Evolutionary conservation across 2,797 vertebrate genomes (phyloP).

Genomic region (Toxotes lorentzi): DNA sequence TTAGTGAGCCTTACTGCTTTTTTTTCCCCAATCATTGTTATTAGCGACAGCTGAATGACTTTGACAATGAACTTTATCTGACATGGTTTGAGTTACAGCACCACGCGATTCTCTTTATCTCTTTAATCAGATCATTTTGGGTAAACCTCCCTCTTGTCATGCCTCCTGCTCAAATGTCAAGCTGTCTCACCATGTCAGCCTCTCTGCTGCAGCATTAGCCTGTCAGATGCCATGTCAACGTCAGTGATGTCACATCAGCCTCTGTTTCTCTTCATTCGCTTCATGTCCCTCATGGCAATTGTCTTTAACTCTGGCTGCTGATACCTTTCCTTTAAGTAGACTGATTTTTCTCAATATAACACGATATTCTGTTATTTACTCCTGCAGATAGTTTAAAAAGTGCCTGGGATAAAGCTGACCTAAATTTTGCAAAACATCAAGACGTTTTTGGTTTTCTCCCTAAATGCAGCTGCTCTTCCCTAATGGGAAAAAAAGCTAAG

Average conservation of each 20-base stretch:
- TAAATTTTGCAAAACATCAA: constrained; percentile 42
- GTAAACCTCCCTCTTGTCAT: constrained; percentile 38
- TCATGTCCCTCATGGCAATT: constrained; percentile 34
- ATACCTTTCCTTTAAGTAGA: constrained; percentile 8
- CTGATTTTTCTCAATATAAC: constrained; percentile 13
- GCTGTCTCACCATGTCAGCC: constrained; percentile 46
- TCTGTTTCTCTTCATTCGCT: constrained; percentile 19
- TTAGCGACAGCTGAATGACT: constrained; percentile 23
- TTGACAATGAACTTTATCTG: constrained; percentile 30
- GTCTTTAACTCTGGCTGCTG: constrained; percentile 27
- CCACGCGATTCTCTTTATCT: constrained; percentile 3
- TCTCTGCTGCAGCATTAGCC: constrained; percentile 19
- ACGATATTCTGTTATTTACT: constrained; percentile 22
- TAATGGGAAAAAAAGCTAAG: constrained; percentile 29
- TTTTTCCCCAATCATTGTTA: not conserved
- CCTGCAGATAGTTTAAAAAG: constrained; percentile 3
- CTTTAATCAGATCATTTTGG: constrained; percentile 39
- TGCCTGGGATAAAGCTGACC: not conserved
- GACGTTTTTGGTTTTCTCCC: constrained; percentile 4
- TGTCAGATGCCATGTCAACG: constrained; percentile 51
- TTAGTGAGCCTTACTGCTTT: not conserved
- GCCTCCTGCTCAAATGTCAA: constrained; percentile 53
- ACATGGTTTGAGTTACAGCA: constrained; percentile 20
- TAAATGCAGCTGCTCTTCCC: constrained; percentile 28
- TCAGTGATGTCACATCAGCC: constrained; percentile 45